Base-by-base conservation (phyloP, 1,140 invertebrate species). In the Pogonus chalceus region DNA sequence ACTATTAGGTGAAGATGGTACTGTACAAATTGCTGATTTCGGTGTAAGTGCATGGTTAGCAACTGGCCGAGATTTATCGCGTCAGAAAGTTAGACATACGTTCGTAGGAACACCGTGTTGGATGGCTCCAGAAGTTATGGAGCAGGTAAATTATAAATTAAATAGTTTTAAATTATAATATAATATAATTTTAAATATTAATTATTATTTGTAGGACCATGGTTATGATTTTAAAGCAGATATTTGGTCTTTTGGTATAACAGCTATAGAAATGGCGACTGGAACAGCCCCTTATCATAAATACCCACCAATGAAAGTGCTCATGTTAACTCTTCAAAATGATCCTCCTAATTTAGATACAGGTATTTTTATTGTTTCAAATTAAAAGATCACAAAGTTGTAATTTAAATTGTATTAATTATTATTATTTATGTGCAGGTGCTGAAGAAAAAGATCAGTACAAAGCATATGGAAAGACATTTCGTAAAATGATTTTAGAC, bases 91-190 rank as follows among this genome's bases (percentile, higher is more conserved):
- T 2, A 77, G 95, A 20, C 93, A 98, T 64, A 98, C 94, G 0
- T 98, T 98, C 75, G 94, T 98, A 2, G 95, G 95, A 4, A 97
- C 94, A 3, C 92, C 96, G 0, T 98, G 96, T 69, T 99, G 95
- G 95, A 98, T 98, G 96, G 96, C 96, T n/a, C 96, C 96, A 10
- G 96, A 99, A 79, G 94, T 98, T 55, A 98, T 98, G 94, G 93
- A 98, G 76, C 93, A 97, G 80, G 87, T 87, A 1, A 37, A 23
- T 22, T 43, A 43, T 43, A 43, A 43, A 43, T 43, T 18, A 43
- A 43, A 4, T 43, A 31, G 9, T 43, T 12, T 43, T 12, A 43
- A 43, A 43, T 43, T 43, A 18, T 3, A 12, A 43, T 43, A 12
- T 18, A 9, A 49, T 3, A 35, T 18, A 47, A 46, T 52, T 21